Base-by-base conservation (phyloP, 2,113 vertebrate species). In the Tonatia bakeri region DNA sequence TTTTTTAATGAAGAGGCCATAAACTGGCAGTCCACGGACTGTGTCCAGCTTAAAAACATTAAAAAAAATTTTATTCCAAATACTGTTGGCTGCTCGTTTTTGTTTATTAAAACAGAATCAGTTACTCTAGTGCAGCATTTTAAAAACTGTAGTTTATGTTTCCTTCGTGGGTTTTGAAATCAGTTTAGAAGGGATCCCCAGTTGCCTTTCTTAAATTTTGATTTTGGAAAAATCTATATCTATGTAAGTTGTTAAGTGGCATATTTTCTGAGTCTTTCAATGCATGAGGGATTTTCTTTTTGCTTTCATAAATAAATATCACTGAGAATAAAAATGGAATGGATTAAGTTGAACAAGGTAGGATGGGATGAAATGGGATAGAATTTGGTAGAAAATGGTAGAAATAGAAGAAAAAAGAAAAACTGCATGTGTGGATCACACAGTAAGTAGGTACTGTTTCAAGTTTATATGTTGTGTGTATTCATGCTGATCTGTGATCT, bases 181-280 rank as follows among this genome's bases (percentile, higher is more conserved):
- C 65, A 70, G 67, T 76, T 96, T 93, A 86, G 77, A 93, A 87
- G 69, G 67, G 81, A 90, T 79, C 69, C 52, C 84, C 90, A n/a
- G 77, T 89, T 73, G 40, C 79, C 45, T n/a, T 75, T 80, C 61
- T 96, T 92, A 94, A 59, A 43, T 96, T 96, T 93, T 91, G 50
- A 93, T 91, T 96, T 91, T 11, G 52, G 65, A 38, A 70, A 92
- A 79, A 90, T 94, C 56, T 87, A 9, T 94, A 54, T 90, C 73
- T 64, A 52, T 75, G 54, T 61, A 85, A 64, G 38, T 72, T 54
- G 59, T 93, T 95, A 64, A 91, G 56, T 89, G 36, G 54, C 81
- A 4, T 76, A 28, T 91, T 87, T 91, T 88, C 64, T 33, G 86
- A 91, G 75, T 75, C 81, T 87, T 67, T 90, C 47, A 54, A 14